Conservation (phyloP, 2,888 invertebrate species). For the Melinaea menophilus region DNA sequence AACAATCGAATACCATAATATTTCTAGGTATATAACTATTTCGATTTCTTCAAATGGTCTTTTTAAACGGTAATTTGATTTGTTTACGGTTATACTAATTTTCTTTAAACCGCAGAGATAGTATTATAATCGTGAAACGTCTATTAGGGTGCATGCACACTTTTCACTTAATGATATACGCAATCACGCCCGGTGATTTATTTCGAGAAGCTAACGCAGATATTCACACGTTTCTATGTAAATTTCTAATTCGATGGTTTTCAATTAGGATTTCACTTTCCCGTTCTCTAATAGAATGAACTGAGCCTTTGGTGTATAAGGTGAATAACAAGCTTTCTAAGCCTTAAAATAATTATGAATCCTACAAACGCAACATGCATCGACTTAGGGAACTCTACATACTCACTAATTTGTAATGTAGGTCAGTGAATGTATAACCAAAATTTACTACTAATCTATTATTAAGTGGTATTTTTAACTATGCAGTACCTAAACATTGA, state of each 20-base stretch:
- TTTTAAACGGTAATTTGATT: constrained; percentile 6
- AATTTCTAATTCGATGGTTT: constrained; percentile 38
- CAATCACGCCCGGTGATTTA: constrained; percentile 35
- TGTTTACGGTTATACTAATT: constrained; percentile 28
- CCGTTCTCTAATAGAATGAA: constrained; percentile 31
- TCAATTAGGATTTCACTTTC: constrained; percentile 36
- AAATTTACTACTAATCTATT: too few species aligned
- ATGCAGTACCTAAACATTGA: too few species aligned
- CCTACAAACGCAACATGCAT: too few species aligned
- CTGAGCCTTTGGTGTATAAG: constrained; percentile 20
- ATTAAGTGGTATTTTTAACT: too few species aligned
- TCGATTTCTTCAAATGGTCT: background rate
- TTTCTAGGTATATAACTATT: constrained; percentile 2
- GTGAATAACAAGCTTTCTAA: constrained; percentile 12
- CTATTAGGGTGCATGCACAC: constrained; percentile 28
- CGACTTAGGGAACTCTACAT: too few species aligned
- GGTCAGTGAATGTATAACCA: too few species aligned
- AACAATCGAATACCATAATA: background rate
- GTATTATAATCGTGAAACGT: constrained; percentile 30
- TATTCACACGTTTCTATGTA: constrained; percentile 37
- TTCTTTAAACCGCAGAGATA: constrained; percentile 25
- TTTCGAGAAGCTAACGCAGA: constrained; percentile 31
- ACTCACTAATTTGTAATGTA: too few species aligned
- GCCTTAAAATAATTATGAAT: background rate
- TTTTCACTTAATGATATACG: constrained; percentile 36